Conservation (phyloP, 2,113 vertebrate genomes). For the Nibea coibor region DNA sequence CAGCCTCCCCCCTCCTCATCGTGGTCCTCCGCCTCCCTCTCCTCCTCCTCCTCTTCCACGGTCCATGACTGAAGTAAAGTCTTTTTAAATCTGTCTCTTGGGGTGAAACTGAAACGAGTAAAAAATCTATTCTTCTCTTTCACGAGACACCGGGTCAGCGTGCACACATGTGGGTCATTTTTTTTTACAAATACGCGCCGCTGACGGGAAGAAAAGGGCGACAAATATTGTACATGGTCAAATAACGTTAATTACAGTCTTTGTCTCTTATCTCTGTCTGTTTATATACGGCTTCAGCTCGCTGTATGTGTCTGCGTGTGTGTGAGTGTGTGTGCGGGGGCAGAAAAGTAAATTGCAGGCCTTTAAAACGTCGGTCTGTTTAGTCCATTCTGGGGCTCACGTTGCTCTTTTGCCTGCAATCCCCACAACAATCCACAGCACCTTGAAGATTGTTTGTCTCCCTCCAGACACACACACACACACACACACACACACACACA, state of each 20-base stretch:
- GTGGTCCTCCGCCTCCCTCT: constrained; percentile 19
- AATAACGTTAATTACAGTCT: neutral
- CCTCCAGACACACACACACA: constrained; percentile 25
- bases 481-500: constrained; percentile 23
- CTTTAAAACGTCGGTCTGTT: constrained; percentile 74
- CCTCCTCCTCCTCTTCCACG: constrained; percentile 15
- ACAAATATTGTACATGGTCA: neutral
- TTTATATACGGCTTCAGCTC: neutral
- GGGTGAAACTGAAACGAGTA: constrained; percentile 63
- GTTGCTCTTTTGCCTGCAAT: constrained; percentile 56
- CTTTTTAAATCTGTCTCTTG: constrained; percentile 68
- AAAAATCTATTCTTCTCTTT: constrained; percentile 59
- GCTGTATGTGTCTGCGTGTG: neutral
- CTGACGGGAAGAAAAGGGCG: neutral
- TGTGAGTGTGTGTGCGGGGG: neutral
- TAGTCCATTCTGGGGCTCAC: constrained; percentile 67
- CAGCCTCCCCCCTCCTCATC: constrained; percentile 25
- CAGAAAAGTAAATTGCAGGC: constrained; percentile 63
- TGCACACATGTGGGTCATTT: neutral
- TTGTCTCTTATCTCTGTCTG: neutral
- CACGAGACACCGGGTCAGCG: constrained; percentile 31
- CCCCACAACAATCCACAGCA: constrained; percentile 53
- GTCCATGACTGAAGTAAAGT: constrained; percentile 51
- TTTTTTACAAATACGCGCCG: neutral
- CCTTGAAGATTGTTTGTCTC: constrained; percentile 61